Conservation (phyloP, 2,888 invertebrate genomes). For the Drosophila lutescens region DNA sequence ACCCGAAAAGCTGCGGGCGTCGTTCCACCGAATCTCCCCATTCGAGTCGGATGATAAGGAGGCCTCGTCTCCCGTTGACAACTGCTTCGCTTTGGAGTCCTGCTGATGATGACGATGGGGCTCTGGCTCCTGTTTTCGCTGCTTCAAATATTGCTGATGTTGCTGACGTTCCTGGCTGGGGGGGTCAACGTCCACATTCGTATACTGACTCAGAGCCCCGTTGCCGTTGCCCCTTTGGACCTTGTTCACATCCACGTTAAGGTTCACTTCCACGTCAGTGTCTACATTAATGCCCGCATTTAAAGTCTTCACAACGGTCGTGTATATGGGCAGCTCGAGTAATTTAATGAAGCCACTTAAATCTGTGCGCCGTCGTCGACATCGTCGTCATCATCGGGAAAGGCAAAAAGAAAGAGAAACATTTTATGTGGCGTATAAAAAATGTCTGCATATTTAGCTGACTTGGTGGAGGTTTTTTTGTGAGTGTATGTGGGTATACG, state of each 20-base stretch:
- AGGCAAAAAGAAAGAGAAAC: conserved; percentile 50
- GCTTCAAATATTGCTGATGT: conserved; percentile 39
- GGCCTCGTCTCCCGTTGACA: conserved; percentile 45
- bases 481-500: conserved; percentile 29
- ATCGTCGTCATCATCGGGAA: conserved; percentile 34
- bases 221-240: conserved; percentile 8
- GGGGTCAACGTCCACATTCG: conserved; percentile 63
- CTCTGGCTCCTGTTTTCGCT: conserved; percentile 43
- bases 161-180: conserved; percentile 69
- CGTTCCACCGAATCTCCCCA: conserved; percentile 25
- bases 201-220: conserved; percentile 3
- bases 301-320: conserved; percentile 83
- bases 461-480: conserved; percentile 21
- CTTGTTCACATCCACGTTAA: conserved; percentile 23
- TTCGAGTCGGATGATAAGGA: conserved; percentile 41
- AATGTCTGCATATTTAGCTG: conserved; percentile 65
- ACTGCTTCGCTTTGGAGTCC: conserved; percentile 54
- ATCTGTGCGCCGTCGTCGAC: conserved; percentile 73
- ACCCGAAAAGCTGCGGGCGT: conserved; percentile 64
- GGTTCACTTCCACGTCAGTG: conserved; percentile 55
- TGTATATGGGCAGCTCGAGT: conserved; percentile 83
- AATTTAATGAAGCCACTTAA: conserved; percentile 84
- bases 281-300: conserved; percentile 81
- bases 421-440: conserved; percentile 64
- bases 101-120: conserved; percentile 46